Conservation (phyloP, 2,113 vertebrate species). For the Casuarius casuarius region DNA sequence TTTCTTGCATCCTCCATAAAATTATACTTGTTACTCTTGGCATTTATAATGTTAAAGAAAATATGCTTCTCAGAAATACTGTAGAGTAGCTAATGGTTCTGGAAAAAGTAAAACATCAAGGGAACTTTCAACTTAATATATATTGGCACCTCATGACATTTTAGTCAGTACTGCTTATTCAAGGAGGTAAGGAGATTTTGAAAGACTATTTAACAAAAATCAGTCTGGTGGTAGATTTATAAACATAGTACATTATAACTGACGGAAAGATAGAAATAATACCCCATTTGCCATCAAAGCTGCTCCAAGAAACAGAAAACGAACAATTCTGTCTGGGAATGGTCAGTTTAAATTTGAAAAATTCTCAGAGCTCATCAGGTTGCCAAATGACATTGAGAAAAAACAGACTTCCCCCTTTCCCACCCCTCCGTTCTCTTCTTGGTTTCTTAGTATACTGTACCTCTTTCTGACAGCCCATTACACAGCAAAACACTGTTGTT, state of each 20-base stretch:
- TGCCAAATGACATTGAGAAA: conserved; percentile 57
- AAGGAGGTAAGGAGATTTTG: conserved; percentile 42
- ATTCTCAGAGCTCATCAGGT: conserved; percentile 41
- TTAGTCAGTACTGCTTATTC: conserved; percentile 44
- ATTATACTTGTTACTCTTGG: conserved; percentile 43
- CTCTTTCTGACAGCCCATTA: conserved; percentile 33
- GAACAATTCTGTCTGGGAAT: background rate
- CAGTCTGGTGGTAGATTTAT: conserved; percentile 30
- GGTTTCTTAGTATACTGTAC: background rate
- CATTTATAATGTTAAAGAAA: conserved; percentile 43
- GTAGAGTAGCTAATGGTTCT: background rate
- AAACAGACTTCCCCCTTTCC: background rate
- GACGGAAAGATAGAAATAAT: conserved; percentile 52
- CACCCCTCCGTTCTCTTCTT: background rate
- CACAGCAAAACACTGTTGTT: conserved; percentile 5
- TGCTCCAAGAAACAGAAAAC: conserved; percentile 19
- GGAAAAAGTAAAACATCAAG: conserved; percentile 56
- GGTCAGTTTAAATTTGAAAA: conserved; percentile 51
- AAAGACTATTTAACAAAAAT: conserved; percentile 43
- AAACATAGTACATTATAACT: conserved; percentile 25
- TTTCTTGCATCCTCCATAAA: conserved; percentile 22
- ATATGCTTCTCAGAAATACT: conserved; percentile 27
- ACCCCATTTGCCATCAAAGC: conserved; percentile 22
- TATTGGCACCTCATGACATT: conserved; percentile 59
- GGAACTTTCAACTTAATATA: conserved; percentile 58